Evolutionary conservation across 2,888 invertebrate genomes (phyloP), one percentile per base, ranked within the genome.

Genomic region (Cantharis rustica): DNA sequence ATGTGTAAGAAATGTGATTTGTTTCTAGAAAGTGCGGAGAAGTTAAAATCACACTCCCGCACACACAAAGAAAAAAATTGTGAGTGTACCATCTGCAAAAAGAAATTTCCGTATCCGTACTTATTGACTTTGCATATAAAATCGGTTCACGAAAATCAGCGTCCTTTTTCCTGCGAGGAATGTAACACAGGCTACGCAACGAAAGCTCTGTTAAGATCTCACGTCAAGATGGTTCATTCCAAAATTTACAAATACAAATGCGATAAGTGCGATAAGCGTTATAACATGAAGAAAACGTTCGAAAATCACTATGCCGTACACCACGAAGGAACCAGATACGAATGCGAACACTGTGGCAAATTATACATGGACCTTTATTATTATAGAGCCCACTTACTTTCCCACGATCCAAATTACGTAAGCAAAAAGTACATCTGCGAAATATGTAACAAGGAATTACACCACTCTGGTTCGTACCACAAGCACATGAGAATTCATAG

Each of bases 261-360:
- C 81, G 84, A 77, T 80, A 84, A 75, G 81, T 86, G 79, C 75
- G 84, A 86, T 78, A 85, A 87, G 79, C 86, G 87, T 81, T 89
- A 76, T 63, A 13, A 76, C 17, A 80, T 26, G 63, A 27, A 68
- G 69, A 70, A 75, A 47, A 62, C 78, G n/a, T 79, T 82, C 11
- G 81, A 79, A 20, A 75, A 72, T 7, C 85, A 83, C 68, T 70
- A 75, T 66, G 81, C 75, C 73, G 81, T 75, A 9, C 31, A 66
- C 10, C 79, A 80, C 61, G 69, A 64, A 16, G 80, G 77, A 20
- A 16, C 69, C 13, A 66, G 69, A 11, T 79, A 72, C 64, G 71
- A 75, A 68, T 90, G 90, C 78, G 83, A 86, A 16, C 73, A 69
- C 17, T 81, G 90, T 79, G 88, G 88, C 13, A 89, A 89, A 77